Evolutionary conservation across 2,797 vertebrate species (phyloP).

Genomic region (Rhyacichthys aspro): DNA sequence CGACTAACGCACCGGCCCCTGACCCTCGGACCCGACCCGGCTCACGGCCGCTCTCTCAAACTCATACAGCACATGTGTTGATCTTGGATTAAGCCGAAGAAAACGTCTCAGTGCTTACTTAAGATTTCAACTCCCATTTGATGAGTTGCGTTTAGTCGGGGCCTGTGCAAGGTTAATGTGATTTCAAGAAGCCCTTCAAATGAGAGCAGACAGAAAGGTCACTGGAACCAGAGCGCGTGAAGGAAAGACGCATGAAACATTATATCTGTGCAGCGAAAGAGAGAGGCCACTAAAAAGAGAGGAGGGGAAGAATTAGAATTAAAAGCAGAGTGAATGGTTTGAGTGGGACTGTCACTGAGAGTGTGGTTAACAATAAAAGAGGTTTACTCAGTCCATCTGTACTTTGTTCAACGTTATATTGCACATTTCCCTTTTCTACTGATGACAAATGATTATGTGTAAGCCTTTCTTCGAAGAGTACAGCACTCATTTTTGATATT

Average conservation of each 20-base stretch:
- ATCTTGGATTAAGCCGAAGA: conserved; percentile 39
- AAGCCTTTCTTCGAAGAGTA: conserved; percentile 15
- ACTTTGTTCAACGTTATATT: conserved; percentile 31
- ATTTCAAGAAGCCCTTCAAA: conserved; percentile 41
- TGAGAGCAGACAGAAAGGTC: conserved; percentile 12
- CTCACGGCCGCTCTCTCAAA: conserved; percentile 8
- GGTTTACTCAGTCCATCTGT: conserved; percentile 48
- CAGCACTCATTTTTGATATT: no score
- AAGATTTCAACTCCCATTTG: conserved; percentile 25
- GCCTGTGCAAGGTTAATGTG: conserved; percentile 24
- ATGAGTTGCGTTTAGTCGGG: conserved; percentile 22
- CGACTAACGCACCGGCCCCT: not conserved
- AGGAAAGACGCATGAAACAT: conserved; percentile 10
- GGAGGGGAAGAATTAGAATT: conserved; percentile 16
- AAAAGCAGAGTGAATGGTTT: conserved; percentile 30
- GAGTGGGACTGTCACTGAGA: conserved; percentile 26
- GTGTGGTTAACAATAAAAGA: conserved; percentile 21
- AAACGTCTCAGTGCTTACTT: conserved; percentile 46
- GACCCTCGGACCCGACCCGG: conserved; percentile 4
- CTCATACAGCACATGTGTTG: conserved; percentile 23
- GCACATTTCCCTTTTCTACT: conserved; percentile 38
- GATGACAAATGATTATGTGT: conserved; percentile 42
- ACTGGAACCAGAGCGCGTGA: not conserved
- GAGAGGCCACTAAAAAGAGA: conserved; percentile 1
- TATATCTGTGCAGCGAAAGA: not conserved